A percentile compares a stretch with the other conserved stretches of the same genome.
Conservation (phyloP, 2,797 vertebrate genomes). For the Pterois miles region DNA sequence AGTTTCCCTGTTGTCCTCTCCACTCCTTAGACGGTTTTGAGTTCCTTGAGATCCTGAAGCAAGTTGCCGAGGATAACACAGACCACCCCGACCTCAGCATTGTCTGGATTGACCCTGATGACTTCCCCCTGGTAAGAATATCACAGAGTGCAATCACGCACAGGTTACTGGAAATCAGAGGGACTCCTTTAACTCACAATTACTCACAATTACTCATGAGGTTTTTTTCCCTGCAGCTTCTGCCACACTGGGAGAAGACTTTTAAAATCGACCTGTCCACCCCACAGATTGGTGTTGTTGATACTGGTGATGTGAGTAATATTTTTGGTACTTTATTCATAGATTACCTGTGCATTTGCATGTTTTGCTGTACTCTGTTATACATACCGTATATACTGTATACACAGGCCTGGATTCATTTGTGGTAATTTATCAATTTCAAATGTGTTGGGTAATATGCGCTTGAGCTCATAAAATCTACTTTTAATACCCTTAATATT, state of each 20-base stretch:
- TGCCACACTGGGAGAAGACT: conserved; percentile 93
- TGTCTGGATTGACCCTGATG: conserved; percentile 94
- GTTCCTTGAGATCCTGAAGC: conserved; percentile 91
- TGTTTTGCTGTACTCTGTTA: not conserved
- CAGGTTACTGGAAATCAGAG: not conserved
- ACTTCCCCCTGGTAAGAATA: conserved; percentile 90
- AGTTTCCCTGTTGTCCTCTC: conserved; percentile 1
- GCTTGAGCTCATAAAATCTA: not conserved
- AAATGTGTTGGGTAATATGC: not conserved
- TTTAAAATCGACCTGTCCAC: conserved; percentile 90
- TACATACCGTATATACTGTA: not conserved
- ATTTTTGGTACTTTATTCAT: not conserved
- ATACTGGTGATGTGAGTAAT: conserved; percentile 89
- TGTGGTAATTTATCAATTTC: not conserved
- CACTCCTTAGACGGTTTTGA: conserved; percentile 87
- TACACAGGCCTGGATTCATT: not conserved
- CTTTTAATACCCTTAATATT: not conserved
- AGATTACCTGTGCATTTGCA: not conserved
- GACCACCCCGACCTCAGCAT: conserved; percentile 92
- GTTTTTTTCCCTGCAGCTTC: conserved; percentile 77
- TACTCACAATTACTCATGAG: not conserved
- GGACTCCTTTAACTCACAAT: not conserved
- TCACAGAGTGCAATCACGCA: not conserved
- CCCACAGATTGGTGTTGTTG: conserved; percentile 92
- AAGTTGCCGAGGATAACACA: conserved; percentile 91